Base-by-base conservation (phyloP, 2,113 vertebrate genomes). In the Seriola dumerili region DNA sequence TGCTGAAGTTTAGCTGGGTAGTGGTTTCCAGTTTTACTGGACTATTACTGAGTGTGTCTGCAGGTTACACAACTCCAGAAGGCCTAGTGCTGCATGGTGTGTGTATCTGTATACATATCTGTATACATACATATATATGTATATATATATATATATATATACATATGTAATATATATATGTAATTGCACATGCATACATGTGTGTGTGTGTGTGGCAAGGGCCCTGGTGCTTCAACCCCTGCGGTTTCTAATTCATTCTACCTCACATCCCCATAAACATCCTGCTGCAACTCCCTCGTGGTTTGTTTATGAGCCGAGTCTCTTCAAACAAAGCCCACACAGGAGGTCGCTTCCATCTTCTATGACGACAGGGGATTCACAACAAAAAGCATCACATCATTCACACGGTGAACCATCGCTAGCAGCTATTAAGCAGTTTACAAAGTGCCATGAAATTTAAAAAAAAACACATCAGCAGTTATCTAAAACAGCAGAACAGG, bases 191-290 rank as follows among this genome's bases (percentile, higher is more conserved):
- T 76, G 42, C 7, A 17, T 65, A 29, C 21, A 16, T 62, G 59
- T 59, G 29, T 32, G 25, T 62, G 57, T 76, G 59, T 77, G 67
- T 61, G 66, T 48, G 42, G 73, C 3, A 19, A 71, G 1, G 63
- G 38, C 23, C 80, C 59, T 6, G 11, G 61, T 63, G 84, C 73
- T 65, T 79, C 85, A 89, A 79, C 66, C 71, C 77, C 78, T 88
- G 88, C 23, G 57, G 87, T 85, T 88, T 71, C 71, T 81, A 90
- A 90, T 88, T 91, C 74, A 88, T 92, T 89, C 78, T 85, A 87
- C 91, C 80, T 91, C 89, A 90, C 87, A 91, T 89, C 87, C 88
- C 63, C 84, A 65, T 93, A 94, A 94, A 94, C 91, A 91, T 94
- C 91, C 92, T 89, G 89, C 89, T 81, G 85, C 80, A 88, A 54